These are phyloP conservation scores for Caenorhabditis sp. DNA, from an alignment of 2,888 invertebrate species.

Conservation along the genomic window DNA sequence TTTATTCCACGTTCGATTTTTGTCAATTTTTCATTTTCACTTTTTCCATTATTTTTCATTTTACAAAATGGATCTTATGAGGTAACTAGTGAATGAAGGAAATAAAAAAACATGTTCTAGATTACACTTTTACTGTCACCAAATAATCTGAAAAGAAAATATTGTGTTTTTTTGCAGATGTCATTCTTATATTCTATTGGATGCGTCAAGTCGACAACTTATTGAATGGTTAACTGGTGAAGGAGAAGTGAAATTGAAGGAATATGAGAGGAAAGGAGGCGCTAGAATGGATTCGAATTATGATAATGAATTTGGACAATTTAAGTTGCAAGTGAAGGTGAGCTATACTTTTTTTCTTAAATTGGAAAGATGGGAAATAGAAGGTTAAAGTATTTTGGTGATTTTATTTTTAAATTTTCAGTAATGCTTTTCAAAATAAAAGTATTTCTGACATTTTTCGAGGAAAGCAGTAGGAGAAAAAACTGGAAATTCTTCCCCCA, in stretches of 20 bases:
- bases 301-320: slow-evolving; percentile 46
- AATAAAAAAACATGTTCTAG: neutral
- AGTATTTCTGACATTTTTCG: too few species aligned
- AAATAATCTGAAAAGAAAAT: neutral
- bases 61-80: neutral
- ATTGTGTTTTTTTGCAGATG: slow-evolving; percentile 31
- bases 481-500: too few species aligned
- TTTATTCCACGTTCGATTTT: neutral
- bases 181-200: slow-evolving; percentile 38
- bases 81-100: too few species aligned
- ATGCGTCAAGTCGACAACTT: slow-evolving; percentile 33
- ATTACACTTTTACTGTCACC: neutral
- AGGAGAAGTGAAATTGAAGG: slow-evolving; percentile 28
- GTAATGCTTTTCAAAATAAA: too few species aligned
- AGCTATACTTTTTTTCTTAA: neutral
- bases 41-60: too few species aligned
- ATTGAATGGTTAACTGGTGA: slow-evolving; percentile 49
- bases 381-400: too few species aligned
- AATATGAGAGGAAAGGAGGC: slow-evolving; percentile 27
- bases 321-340: slow-evolving; percentile 49
- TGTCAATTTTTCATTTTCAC: too few species aligned
- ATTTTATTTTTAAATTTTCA: too few species aligned
- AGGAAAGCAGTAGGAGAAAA: too few species aligned
- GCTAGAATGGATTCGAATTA: slow-evolving; percentile 7
- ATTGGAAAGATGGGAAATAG: too few species aligned